These are phyloP conservation scores for Carcharodon carcharias DNA, from an alignment of 2,797 vertebrate species.

Conservation along the genomic window DNA sequence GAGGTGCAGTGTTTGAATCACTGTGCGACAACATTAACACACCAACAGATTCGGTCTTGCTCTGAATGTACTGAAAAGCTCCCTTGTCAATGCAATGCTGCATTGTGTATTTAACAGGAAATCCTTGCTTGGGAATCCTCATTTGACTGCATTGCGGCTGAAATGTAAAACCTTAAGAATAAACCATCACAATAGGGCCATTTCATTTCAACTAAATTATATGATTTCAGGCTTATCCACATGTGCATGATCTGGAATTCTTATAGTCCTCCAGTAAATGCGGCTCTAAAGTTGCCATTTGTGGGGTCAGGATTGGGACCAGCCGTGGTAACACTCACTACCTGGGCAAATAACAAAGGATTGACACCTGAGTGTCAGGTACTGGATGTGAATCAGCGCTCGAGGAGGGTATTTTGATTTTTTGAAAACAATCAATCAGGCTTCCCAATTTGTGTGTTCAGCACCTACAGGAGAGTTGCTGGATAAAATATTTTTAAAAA, in stretches of 20 bases:
- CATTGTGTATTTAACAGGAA: neutral
- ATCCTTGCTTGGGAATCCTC: neutral
- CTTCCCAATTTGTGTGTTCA: neutral
- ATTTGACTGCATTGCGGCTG: constrained; percentile 10
- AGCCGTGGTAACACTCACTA: neutral
- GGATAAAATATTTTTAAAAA: neutral
- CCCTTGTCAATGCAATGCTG: neutral
- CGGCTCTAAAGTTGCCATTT: neutral
- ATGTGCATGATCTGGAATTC: neutral
- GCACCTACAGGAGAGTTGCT: neutral
- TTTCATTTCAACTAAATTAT: neutral
- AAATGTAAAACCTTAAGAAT: neutral
- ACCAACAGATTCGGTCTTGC: neutral
- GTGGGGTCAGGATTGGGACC: neutral
- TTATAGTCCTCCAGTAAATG: neutral
- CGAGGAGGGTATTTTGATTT: neutral
- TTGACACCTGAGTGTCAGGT: neutral
- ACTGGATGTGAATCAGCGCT: neutral
- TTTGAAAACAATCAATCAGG: neutral
- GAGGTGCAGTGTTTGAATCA: neutral
- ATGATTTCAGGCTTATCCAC: neutral
- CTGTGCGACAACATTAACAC: neutral
- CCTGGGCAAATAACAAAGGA: neutral
- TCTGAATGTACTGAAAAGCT: neutral
- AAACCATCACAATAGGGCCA: neutral